Evolutionary conservation across 2,888 invertebrate genomes (phyloP).

Genomic region (Prosapia bicincta): DNA sequence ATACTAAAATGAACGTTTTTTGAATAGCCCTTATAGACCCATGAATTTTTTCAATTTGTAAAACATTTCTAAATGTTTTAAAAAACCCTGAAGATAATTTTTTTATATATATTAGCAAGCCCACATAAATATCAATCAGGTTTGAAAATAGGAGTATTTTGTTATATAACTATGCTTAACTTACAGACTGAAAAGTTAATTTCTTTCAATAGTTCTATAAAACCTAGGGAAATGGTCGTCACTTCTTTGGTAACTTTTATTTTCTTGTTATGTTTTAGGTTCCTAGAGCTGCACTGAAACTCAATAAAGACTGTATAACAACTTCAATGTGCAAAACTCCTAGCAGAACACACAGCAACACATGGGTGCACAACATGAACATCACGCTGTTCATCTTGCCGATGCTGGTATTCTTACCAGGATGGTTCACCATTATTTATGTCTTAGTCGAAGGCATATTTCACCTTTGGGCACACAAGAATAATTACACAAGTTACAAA

Average conservation of each 20-base stretch:
- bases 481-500: neutral
- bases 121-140: no score
- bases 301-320: neutral
- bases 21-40: no score
- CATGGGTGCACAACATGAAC: neutral
- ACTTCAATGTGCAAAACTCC: constrained; percentile 10
- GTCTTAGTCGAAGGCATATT: constrained; percentile 10
- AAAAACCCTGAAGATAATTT: no score
- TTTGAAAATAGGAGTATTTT: no score
- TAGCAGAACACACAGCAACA: neutral
- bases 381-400: constrained; percentile 13
- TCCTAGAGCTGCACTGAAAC: constrained; percentile 14
- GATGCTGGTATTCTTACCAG: constrained; percentile 12
- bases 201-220: neutral
- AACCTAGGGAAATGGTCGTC: neutral
- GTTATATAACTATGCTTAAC: no score
- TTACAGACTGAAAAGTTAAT: no score
- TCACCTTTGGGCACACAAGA: neutral
- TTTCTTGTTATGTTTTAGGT: constrained; percentile 10
- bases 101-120: no score
- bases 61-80: no score
- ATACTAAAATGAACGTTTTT: no score
- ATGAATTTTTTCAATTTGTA: no score
- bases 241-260: no score
- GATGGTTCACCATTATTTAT: constrained; percentile 11